Evolutionary conservation across 2,797 vertebrate species (phyloP).

Genomic region (Caiman crocodilus): DNA sequence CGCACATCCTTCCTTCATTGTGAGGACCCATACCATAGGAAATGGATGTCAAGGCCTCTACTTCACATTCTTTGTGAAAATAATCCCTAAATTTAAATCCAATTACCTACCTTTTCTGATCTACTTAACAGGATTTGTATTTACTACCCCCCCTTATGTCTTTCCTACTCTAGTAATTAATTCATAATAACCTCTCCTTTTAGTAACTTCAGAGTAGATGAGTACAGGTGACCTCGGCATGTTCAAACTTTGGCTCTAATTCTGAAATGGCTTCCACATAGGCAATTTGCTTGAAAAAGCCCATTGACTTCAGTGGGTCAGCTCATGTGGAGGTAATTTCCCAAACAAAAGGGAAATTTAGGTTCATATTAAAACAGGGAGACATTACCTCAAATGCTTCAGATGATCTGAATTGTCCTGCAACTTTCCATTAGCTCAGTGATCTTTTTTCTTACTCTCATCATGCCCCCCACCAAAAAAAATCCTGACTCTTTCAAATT

Average conservation of each 20-base stretch:
- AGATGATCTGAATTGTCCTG: not conserved
- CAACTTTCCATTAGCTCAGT: not conserved
- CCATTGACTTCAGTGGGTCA: not conserved
- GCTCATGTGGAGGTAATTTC: not conserved
- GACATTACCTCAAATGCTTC: not conserved
- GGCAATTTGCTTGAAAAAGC: not conserved
- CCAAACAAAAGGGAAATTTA: not conserved
- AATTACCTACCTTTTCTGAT: not conserved
- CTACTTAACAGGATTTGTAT: not conserved
- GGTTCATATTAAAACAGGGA: not conserved
- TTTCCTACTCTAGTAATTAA: not conserved
- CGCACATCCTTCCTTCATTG: no score
- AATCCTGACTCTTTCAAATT: not conserved
- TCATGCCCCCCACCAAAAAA: not conserved
- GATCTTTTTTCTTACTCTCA: not conserved
- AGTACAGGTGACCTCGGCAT: not conserved
- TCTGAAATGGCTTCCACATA: not conserved
- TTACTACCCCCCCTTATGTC: not conserved
- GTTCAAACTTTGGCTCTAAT: not conserved
- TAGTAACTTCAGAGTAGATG: no score
- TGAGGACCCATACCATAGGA: no score
- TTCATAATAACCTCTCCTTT: not conserved
- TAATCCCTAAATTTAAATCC: not conserved
- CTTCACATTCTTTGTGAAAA: not conserved
- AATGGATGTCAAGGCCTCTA: no score